These are phyloP conservation scores for Cephus nigrinus DNA, from an alignment of 2,888 invertebrate species.

Conservation along the genomic window DNA sequence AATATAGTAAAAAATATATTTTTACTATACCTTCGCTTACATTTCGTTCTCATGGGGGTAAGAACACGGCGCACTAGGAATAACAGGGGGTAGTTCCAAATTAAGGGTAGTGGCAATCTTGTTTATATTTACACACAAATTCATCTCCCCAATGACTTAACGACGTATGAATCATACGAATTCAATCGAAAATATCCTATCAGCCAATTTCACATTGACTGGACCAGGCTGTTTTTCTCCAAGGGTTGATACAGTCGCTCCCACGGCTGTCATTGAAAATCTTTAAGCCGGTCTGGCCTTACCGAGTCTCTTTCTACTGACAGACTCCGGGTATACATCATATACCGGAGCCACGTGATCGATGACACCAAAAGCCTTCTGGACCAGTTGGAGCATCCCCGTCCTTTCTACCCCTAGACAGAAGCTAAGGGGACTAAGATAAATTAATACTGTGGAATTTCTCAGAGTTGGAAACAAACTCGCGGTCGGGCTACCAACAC, in stretches of 20 bases:
- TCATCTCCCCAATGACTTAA: not conserved
- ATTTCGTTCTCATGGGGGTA: no score
- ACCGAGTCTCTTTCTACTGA: not conserved
- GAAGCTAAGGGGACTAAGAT: constrained; percentile 46
- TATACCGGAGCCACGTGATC: constrained; percentile 24
- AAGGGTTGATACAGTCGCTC: not conserved
- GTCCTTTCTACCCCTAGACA: constrained; percentile 13
- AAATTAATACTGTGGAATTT: constrained; percentile 51
- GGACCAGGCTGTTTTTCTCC: no score
- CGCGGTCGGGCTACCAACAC: constrained; percentile 22
- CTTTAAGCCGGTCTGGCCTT: not conserved
- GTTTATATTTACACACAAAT: not conserved
- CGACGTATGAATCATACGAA: no score
- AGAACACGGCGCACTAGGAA: no score
- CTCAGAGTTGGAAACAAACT: constrained; percentile 43
- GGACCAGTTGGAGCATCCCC: not conserved
- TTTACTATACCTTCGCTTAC: no score
- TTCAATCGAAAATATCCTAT: no score
- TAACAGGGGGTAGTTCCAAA: no score
- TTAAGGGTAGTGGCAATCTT: no score
- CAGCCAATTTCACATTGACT: no score
- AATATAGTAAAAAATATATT: no score
- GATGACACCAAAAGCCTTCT: not conserved
- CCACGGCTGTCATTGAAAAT: not conserved
- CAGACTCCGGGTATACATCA: constrained; percentile 27